Evolutionary conservation across 2,113 vertebrate species (phyloP), one percentile per base, ranked within the genome.

Genomic region (Callionymus lyra): DNA sequence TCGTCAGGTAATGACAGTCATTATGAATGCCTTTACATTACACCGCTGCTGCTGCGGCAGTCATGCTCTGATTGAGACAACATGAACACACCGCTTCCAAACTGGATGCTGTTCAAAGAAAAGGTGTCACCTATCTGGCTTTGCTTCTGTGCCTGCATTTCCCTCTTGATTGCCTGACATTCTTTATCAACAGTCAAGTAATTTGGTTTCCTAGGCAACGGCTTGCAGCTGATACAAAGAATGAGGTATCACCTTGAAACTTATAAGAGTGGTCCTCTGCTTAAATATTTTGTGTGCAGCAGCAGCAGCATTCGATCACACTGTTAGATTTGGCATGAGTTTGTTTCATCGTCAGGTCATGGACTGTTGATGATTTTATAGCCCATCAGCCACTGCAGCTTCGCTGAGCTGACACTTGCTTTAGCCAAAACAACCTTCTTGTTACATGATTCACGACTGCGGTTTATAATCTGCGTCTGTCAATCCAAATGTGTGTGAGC

Each of bases 161-260:
- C 59, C 48, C 72, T 56, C 72, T 71, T 76, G 78, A 83, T 80
- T 79, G 72, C 65, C 70, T 74, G 76, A 80, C 76, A 80, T 78
- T 68, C 76, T 81, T 78, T 76, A 81, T 79, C 72, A 78, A 74
- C 72, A 77, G 70, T 74, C 71, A 77, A 72, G 76, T 78, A 72
- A 75, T 78, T 75, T 72, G 54, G 76, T 78, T 79, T 56, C 81
- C 78, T 58, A 74, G 74, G 81, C 70, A 81, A 83, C 78, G 46
- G 72, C 56, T 69, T 79, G 70, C 72, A 51, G 64, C 74, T 63
- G 70, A 78, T 77, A 72, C 74, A 74, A 70, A 71, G 68, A 65
- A 65, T 66, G 65, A 64, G 74, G 65, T 69, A 76, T 78, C 78
- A 82, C 76, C 78, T 79, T 81, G 72, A 76, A 76, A 75, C 64